Evolutionary conservation across 2,113 vertebrate species (phyloP), one percentile per base, ranked within the genome.

Genomic region (Boulengeromyrus knoepffleri): DNA sequence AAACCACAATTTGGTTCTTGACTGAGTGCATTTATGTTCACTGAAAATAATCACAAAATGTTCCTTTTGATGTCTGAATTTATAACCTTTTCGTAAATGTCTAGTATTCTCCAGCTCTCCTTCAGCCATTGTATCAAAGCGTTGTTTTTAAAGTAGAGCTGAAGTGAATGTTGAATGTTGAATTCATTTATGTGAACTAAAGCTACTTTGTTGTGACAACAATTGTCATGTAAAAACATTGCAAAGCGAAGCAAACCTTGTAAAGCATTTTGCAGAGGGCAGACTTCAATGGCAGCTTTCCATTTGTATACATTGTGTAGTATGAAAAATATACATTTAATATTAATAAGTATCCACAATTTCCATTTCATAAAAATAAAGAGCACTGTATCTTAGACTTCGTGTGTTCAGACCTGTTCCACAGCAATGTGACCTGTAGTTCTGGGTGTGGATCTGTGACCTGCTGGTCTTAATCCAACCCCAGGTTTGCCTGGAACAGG

Each of bases 361-460:
- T 70, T 31, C 2, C 21, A 13, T 88, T 24, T 31, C 31, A n/a
- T n/a, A 17, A 24, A 62, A 66, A 47, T 42, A 49, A 47, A 70
- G 27, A 27, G 42, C 10, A 66, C 21, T 31, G 24, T 66, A 21
- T 45, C 27, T 12, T 77, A 42, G 70, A 83, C 1, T 31, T 50
- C 27, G 8, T 46, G 58, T 27, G 46, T 31, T 89, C 66, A 89
- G 66, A 89, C 88, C 88, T 89, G 88, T 80, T 89, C 46, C 12
- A 89, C 45, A 50, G 49, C 47, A 84, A 24, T 42, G 74, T 15
- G 49, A 53, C 62, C 45, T 13, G 27, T 83, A 39, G 31, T 21
- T 88, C 39, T 31, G 45, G 88, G 45, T 88, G 87, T 62, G 70
- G 53, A 47, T 89, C 70, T 83, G 19, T 45, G 21, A 49, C 74